These are phyloP conservation scores for Mastacembelus armatus DNA, from an alignment of 2,797 vertebrate species.

Conservation along the genomic window DNA sequence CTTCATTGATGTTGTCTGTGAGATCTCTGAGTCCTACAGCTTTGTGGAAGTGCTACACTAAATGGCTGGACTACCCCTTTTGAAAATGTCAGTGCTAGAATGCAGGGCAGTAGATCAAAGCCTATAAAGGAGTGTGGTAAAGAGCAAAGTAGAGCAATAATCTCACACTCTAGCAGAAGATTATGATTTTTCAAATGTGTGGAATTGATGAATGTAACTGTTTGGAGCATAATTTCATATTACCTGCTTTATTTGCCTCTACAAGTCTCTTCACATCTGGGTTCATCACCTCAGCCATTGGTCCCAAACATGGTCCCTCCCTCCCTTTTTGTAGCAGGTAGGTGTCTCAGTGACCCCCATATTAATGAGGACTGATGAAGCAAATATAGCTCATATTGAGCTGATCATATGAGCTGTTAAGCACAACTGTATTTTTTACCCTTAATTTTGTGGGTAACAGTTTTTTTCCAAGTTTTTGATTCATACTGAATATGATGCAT, in stretches of 20 bases:
- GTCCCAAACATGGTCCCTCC: conserved; percentile 52
- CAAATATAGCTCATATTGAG: conserved; percentile 42
- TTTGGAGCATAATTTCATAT: conserved; percentile 27
- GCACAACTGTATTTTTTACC: conserved; percentile 26
- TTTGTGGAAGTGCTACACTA: background rate
- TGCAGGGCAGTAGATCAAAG: conserved; percentile 11
- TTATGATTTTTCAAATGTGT: no score
- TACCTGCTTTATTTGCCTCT: conserved; percentile 42
- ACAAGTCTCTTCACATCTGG: conserved; percentile 61
- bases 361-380: conserved; percentile 23
- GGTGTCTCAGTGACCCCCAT: conserved; percentile 70
- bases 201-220: no score
- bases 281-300: conserved; percentile 63
- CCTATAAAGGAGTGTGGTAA: background rate
- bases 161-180: background rate
- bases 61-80: conserved; percentile 32
- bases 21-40: background rate
- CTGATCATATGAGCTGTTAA: conserved; percentile 35
- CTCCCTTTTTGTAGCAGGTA: conserved; percentile 80
- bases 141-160: background rate
- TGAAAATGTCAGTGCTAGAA: background rate
- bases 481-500: conserved; percentile 79
- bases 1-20: background rate
- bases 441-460: conserved; percentile 46
- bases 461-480: conserved; percentile 52